phyloP scores from a whole-genome alignment of 2,888 invertebrate species.

The Dryomyza anilis region DNA sequence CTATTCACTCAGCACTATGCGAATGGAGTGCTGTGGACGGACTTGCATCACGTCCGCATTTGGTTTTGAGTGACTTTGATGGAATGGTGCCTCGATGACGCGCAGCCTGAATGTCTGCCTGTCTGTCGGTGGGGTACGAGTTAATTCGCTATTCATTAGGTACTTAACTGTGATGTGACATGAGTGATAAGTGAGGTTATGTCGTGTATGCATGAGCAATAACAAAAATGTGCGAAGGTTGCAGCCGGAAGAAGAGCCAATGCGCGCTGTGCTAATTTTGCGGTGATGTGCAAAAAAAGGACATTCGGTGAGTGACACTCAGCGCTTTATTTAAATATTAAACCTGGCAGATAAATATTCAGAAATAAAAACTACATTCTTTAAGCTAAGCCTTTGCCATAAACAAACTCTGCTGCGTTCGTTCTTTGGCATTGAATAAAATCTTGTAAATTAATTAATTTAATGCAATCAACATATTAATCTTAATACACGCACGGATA shows the following conservation, averaged over 20 bases:
- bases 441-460: conserved; percentile 25
- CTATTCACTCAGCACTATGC: not conserved
- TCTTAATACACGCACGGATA: conserved; percentile 9
- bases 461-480: conserved; percentile 27
- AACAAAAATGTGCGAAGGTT: not conserved
- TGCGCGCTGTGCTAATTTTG: not conserved
- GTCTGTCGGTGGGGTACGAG: conserved; percentile 29
- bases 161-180: conserved; percentile 53
- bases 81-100: conserved; percentile 34
- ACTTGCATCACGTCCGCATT: conserved; percentile 32
- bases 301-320: not conserved
- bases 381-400: not conserved
- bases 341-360: too few relatives aligned
- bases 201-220: not conserved
- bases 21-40: not conserved
- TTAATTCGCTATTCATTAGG: conserved; percentile 55
- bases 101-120: not conserved
- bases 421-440: not conserved
- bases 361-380: too few relatives aligned
- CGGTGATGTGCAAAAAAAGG: too few relatives aligned
- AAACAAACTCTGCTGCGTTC: not conserved
- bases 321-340: not conserved
- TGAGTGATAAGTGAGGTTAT: conserved; percentile 28
- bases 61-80: conserved; percentile 42
- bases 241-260: not conserved